These are phyloP conservation scores for Phylloscopus whistleri DNA, from an alignment of 2,113 vertebrate genomes.

Conservation along the genomic window DNA sequence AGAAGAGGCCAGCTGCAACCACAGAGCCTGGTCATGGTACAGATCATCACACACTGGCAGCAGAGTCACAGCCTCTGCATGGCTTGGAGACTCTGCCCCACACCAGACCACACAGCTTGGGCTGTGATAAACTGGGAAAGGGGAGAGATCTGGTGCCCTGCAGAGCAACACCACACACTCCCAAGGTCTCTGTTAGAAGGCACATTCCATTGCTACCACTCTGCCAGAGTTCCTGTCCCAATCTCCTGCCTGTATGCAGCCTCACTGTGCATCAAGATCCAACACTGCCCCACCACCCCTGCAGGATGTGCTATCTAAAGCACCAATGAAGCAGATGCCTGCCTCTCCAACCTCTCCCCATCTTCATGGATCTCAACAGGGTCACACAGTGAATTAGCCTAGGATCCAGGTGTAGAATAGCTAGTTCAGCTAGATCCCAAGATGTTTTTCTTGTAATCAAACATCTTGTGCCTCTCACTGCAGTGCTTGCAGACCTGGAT, in stretches of 20 bases:
- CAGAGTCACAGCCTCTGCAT: background rate
- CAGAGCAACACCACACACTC: background rate
- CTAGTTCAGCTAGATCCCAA: background rate
- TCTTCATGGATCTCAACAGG: background rate
- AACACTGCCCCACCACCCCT: background rate
- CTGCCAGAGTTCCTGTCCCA: background rate
- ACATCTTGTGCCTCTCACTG: background rate
- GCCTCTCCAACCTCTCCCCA: background rate
- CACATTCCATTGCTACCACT: background rate
- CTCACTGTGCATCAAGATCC: background rate
- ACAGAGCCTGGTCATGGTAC: background rate
- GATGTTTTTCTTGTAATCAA: background rate
- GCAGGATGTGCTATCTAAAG: background rate
- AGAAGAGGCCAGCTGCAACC: background rate
- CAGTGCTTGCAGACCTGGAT: background rate
- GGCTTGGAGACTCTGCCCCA: background rate
- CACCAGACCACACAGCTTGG: background rate
- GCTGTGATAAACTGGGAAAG: background rate
- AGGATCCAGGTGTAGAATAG: background rate
- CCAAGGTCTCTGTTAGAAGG: background rate
- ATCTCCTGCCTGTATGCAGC: accelerated
- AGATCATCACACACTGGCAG: background rate
- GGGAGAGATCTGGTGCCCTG: background rate
- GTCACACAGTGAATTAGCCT: background rate
- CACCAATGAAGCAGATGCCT: background rate